phyloP scores from a whole-genome alignment of 2,113 vertebrate species.

The Dascyllus trimaculatus region DNA sequence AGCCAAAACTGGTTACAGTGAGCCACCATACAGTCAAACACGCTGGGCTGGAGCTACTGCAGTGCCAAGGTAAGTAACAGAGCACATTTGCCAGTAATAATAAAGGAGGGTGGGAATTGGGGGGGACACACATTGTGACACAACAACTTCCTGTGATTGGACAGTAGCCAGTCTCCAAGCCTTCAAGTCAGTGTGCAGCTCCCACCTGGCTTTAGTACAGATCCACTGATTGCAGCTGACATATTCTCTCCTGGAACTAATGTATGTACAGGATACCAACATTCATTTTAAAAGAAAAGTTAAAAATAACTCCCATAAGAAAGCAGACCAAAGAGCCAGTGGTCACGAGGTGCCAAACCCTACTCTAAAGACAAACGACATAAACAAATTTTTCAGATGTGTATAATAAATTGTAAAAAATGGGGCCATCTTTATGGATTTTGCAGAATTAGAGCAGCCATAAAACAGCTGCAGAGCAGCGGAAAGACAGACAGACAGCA shows the following conservation, averaged over 20 bases:
- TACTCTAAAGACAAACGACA: constrained; percentile 28
- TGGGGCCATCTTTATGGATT: constrained; percentile 17
- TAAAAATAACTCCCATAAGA: constrained; percentile 12
- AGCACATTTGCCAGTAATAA: background rate
- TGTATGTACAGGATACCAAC: background rate
- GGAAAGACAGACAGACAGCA: background rate
- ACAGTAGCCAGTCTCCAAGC: constrained; percentile 1
- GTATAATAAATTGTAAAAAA: constrained; percentile 19
- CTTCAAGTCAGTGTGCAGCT: background rate
- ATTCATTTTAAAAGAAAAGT: background rate
- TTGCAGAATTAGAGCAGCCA: constrained; percentile 8
- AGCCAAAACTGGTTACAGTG: constrained; percentile 36
- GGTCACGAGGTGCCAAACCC: constrained; percentile 18
- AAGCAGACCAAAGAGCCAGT: background rate
- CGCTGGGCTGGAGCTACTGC: background rate
- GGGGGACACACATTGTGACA: background rate
- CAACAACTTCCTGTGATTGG: constrained; percentile 16
- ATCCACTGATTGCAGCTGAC: constrained; percentile 32
- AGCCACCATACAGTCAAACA: constrained; percentile 29
- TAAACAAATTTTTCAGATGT: constrained; percentile 38
- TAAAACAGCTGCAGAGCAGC: constrained; percentile 16
- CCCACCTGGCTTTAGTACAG: too few species aligned
- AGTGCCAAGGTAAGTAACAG: background rate
- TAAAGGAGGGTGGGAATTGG: too few species aligned
- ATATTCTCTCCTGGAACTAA: constrained; percentile 14